phyloP scores from a whole-genome alignment of 2,113 vertebrate species.

The Ploceus nigricollis region DNA sequence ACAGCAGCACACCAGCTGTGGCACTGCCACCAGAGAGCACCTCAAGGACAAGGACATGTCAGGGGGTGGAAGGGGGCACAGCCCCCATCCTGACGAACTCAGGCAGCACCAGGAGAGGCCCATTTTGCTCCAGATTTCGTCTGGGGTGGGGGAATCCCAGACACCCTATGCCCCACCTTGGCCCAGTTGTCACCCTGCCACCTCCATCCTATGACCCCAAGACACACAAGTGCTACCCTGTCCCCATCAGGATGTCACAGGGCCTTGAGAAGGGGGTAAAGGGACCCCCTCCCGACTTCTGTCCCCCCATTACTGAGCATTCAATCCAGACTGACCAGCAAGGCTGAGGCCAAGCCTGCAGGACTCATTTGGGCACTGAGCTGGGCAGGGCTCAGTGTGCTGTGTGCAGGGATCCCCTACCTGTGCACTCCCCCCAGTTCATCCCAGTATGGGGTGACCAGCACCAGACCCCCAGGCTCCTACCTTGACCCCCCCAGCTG shows the following conservation, averaged over 20 bases:
- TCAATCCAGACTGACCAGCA: background rate
- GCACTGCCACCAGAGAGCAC: background rate
- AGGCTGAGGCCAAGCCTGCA: background rate
- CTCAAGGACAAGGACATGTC: background rate
- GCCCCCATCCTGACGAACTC: background rate
- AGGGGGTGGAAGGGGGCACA: background rate
- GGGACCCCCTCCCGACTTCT: background rate
- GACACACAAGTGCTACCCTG: background rate
- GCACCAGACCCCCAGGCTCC: background rate
- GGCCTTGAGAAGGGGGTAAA: background rate
- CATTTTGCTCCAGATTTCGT: background rate
- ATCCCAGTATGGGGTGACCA: background rate
- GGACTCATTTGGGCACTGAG: background rate
- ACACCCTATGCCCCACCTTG: background rate
- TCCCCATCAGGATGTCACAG: background rate
- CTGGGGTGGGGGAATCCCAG: background rate
- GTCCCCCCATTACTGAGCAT: background rate
- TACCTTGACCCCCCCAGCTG: background rate
- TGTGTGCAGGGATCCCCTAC: background rate
- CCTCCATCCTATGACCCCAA: background rate
- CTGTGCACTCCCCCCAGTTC: background rate
- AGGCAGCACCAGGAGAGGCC: background rate
- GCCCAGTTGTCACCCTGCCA: background rate
- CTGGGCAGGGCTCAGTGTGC: background rate
- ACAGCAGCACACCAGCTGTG: accelerated